Conservation (phyloP, 2,113 vertebrate genomes). For the Elgaria multicarinata region DNA sequence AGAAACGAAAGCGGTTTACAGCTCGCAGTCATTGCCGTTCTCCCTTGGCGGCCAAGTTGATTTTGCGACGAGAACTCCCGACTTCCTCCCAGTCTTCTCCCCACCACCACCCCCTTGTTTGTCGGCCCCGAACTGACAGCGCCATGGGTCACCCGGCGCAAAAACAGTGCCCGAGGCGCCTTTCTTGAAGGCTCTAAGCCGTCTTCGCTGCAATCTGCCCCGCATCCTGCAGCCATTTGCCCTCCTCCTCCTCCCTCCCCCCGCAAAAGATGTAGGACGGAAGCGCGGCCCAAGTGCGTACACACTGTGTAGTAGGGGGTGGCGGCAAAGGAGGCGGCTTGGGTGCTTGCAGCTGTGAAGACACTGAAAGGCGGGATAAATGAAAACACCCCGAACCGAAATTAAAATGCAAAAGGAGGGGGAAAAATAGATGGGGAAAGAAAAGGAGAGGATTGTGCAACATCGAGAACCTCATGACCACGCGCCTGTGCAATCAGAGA, state of each 20-base stretch:
- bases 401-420: not conserved
- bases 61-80: not conserved
- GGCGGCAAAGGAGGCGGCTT: not conserved
- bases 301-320: not conserved
- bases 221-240: not conserved
- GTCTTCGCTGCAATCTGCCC: not conserved
- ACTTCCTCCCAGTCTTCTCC: not conserved
- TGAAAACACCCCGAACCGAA: not conserved
- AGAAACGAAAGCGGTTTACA: not conserved
- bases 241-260: not conserved
- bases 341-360: not conserved
- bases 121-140: not conserved
- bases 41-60: not conserved
- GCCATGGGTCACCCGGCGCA: not conserved
- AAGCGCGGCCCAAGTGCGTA: conserved; percentile 14
- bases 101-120: not conserved
- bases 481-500: conserved; percentile 27
- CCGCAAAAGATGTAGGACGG: conserved; percentile 3
- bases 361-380: not conserved
- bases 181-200: not conserved
- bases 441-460: conserved; percentile 63
- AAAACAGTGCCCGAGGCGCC: not conserved
- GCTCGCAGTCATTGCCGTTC: no score
- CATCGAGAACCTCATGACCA: conserved; percentile 44
- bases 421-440: conserved; percentile 46